Evolutionary conservation across 2,113 vertebrate genomes (phyloP).

Genomic region (Colius striatus): DNA sequence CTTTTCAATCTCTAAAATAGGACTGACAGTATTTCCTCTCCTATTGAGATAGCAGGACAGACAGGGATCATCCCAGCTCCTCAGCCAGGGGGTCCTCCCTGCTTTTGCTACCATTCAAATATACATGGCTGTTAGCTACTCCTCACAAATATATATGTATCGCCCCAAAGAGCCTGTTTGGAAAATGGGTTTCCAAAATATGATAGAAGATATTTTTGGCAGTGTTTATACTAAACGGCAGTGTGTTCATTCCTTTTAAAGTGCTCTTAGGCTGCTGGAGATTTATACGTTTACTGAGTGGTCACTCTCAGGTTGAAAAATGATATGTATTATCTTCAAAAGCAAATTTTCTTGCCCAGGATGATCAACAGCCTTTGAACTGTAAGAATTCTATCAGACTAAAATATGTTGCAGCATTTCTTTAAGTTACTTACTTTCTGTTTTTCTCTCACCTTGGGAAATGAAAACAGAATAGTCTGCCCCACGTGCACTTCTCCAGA

Average conservation of each 20-base stretch:
- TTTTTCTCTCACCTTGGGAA: conserved; percentile 57
- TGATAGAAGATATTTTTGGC: conserved; percentile 61
- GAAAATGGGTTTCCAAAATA: conserved; percentile 48
- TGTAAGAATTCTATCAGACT: conserved; percentile 54
- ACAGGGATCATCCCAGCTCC: neutral
- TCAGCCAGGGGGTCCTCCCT: neutral
- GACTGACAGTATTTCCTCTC: conserved; percentile 58
- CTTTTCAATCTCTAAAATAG: conserved; percentile 57
- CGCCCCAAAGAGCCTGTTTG: neutral
- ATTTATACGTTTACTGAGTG: conserved; percentile 59
- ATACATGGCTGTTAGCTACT: neutral
- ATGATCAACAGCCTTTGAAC: conserved; percentile 70
- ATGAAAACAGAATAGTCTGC: conserved; percentile 26
- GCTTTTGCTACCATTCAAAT: neutral
- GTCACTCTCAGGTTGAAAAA: conserved; percentile 71
- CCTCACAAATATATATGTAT: conserved; percentile 10
- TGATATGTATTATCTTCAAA: conserved; percentile 67
- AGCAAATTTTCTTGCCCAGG: conserved; percentile 63
- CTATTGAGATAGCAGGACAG: conserved; percentile 11
- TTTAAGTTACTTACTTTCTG: conserved; percentile 55
- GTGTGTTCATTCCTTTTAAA: conserved; percentile 44
- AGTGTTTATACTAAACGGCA: conserved; percentile 66
- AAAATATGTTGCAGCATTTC: conserved; percentile 70
- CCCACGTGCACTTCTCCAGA: neutral
- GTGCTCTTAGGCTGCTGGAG: conserved; percentile 50